Evolutionary conservation across 2,888 invertebrate species (phyloP).

Genomic region (Heliconius ismenius): DNA sequence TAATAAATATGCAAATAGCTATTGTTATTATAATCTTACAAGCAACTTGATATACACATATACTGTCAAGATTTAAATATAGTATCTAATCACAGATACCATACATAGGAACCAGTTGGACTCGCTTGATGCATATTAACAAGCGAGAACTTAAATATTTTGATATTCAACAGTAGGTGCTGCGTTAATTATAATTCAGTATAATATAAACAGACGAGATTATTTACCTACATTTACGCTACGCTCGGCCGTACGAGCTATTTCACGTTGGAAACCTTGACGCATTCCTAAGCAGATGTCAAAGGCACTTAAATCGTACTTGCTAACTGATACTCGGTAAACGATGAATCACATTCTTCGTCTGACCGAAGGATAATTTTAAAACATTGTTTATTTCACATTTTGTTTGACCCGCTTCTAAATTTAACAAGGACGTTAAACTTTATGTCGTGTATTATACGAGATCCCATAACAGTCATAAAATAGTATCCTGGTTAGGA

Average conservation of each 20-base stretch:
- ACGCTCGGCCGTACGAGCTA: constrained; percentile 15
- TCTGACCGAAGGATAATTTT: constrained; percentile 6
- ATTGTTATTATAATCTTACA: background rate
- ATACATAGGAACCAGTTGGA: background rate
- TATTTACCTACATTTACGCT: constrained; percentile 63
- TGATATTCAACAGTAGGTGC: background rate
- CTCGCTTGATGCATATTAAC: background rate
- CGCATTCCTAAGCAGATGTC: constrained; percentile 74
- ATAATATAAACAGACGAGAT: constrained; percentile 49
- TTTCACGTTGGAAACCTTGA: constrained; percentile 63
- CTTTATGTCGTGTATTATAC: constrained; percentile 51
- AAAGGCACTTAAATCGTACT: constrained; percentile 62
- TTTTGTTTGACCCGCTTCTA: constrained; percentile 52
- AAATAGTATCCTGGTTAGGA: constrained; percentile 51
- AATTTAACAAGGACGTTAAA: constrained; percentile 54
- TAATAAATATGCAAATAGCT: constrained; percentile 6
- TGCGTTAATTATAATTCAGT: background rate
- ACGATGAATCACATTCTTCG: constrained; percentile 38
- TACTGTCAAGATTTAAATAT: constrained; percentile 5
- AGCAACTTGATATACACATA: background rate
- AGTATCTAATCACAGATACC: background rate
- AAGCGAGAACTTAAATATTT: background rate
- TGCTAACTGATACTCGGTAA: constrained; percentile 40
- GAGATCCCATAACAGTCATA: constrained; percentile 57
- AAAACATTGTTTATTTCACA: constrained; percentile 18